Percentiles rank a stretch among this genome's conserved stretches.
Evolutionary conservation across 2,888 invertebrate species (phyloP).

Genomic region (Lasius platythorax): DNA sequence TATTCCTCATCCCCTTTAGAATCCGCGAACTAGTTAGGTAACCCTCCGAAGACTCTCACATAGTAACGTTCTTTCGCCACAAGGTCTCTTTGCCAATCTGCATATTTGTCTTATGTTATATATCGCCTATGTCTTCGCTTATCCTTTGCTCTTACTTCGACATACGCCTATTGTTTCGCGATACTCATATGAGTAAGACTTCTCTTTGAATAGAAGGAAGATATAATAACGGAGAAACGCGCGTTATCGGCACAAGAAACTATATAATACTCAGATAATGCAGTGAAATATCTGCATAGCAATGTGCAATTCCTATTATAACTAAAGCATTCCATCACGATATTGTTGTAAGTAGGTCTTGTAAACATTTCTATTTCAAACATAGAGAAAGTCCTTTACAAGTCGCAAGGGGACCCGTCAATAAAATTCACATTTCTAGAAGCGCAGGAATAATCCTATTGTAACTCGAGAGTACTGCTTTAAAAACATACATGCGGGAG

Average conservation of each 20-base stretch:
- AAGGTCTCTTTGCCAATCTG: slow-evolving; percentile 46
- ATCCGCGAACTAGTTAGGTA: slow-evolving; percentile 68
- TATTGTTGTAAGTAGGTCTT: neutral
- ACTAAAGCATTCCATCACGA: neutral
- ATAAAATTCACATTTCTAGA: slow-evolving; percentile 49
- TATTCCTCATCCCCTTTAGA: slow-evolving; percentile 68
- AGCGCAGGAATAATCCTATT: slow-evolving; percentile 41
- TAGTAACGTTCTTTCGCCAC: slow-evolving; percentile 49
- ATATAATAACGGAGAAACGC: slow-evolving; percentile 18
- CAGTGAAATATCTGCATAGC: neutral
- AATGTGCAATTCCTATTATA: slow-evolving; percentile 6
- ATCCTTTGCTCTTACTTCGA: slow-evolving; percentile 21
- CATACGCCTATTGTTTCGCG: slow-evolving; percentile 26
- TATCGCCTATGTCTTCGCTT: slow-evolving; percentile 10
- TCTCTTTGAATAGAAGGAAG: slow-evolving; percentile 14
- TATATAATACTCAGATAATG: slow-evolving; percentile 20
- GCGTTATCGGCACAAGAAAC: slow-evolving; percentile 34
- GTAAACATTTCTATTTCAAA: neutral
- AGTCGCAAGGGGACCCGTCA: neutral
- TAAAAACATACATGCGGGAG: slow-evolving; percentile 43
- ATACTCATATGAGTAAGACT: neutral
- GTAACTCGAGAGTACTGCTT: slow-evolving; percentile 26
- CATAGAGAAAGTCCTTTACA: slow-evolving; percentile 1
- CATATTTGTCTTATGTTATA: slow-evolving; percentile 47
- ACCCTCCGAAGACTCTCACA: slow-evolving; percentile 69